phyloP scores from a whole-genome alignment of 2,113 vertebrate genomes.

The Lontra canadensis region DNA sequence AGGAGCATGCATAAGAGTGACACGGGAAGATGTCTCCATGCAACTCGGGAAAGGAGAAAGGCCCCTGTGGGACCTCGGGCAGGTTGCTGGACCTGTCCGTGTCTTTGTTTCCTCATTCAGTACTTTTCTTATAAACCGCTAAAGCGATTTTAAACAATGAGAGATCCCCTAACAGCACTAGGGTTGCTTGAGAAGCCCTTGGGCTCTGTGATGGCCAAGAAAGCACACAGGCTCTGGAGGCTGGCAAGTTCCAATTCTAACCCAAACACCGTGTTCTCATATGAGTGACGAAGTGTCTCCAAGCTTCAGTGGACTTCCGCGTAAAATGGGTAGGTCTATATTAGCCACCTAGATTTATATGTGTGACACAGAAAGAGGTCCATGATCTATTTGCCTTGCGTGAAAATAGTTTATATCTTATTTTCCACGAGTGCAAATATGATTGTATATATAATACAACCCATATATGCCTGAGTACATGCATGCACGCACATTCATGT shows the following conservation, averaged over 20 bases:
- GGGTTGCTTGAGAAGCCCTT: neutral
- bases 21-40: fast-evolving
- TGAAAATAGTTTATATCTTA: neutral
- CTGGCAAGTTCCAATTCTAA: neutral
- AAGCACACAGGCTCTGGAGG: neutral
- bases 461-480: neutral
- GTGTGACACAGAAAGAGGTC: neutral
- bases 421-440: neutral
- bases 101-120: neutral
- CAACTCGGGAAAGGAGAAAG: neutral
- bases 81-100: neutral
- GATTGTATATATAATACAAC: neutral
- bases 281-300: neutral
- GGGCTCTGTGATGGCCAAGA: neutral
- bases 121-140: neutral
- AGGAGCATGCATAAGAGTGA: fast-evolving
- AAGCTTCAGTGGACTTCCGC: neutral
- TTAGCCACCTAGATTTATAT: neutral
- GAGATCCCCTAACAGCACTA: neutral
- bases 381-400: neutral
- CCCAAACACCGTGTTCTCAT: neutral
- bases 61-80: neutral
- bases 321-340: neutral
- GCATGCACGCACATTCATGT: neutral
- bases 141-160: neutral